Percentiles rank a stretch among this genome's conserved stretches.
phyloP scores from a whole-genome alignment of 2,888 invertebrate species.

The Trichacis sp. region DNA sequence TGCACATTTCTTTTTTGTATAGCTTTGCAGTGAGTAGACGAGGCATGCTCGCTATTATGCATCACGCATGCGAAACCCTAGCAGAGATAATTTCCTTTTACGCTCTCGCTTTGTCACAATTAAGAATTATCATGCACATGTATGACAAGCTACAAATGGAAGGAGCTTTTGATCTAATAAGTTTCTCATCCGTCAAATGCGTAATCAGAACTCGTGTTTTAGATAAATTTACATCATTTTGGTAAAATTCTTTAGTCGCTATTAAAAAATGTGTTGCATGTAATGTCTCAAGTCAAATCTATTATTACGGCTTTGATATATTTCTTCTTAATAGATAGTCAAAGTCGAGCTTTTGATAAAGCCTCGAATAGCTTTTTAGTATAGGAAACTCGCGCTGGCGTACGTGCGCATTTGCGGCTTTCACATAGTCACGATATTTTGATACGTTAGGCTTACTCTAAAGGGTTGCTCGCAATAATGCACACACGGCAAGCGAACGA shows the following conservation, averaged over 20 bases:
- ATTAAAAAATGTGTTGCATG: too few species aligned
- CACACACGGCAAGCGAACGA: conserved; percentile 2
- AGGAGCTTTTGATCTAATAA: not conserved
- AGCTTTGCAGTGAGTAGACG: not conserved
- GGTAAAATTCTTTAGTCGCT: too few species aligned
- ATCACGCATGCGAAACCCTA: not conserved
- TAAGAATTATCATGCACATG: not conserved
- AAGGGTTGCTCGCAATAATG: conserved; percentile 14
- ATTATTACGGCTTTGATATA: too few species aligned
- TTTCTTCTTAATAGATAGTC: too few species aligned
- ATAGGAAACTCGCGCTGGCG: too few species aligned
- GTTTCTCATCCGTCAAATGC: too few species aligned
- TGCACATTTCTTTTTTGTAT: not conserved
- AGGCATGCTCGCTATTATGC: not conserved
- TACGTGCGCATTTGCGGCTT: too few species aligned
- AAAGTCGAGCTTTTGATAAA: too few species aligned
- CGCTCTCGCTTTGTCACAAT: not conserved
- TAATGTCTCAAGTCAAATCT: too few species aligned
- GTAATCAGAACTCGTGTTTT: too few species aligned
- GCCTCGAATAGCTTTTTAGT: too few species aligned
- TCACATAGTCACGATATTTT: conserved; percentile 31
- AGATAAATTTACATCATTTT: too few species aligned
- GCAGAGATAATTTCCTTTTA: not conserved
- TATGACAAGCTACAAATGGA: not conserved
- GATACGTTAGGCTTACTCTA: conserved; percentile 21